A percentile compares a stretch with the other conserved stretches of the same genome.
Conservation (phyloP, 2,888 invertebrate genomes). For the Cheilosia vulpina region DNA sequence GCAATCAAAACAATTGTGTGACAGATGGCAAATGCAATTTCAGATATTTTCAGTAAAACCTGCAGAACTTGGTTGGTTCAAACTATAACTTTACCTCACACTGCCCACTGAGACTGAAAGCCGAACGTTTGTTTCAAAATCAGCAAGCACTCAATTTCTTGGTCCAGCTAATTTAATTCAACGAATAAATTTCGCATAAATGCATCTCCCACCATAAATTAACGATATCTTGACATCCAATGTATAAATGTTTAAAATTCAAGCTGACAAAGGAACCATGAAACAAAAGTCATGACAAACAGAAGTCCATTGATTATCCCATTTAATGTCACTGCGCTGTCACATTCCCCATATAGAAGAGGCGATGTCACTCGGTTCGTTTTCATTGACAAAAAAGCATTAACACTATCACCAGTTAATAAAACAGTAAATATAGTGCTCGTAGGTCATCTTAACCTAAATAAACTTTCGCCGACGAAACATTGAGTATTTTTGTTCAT, state of each 20-base stretch:
- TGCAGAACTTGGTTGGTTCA: too few species aligned
- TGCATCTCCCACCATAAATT: too few species aligned
- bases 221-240: not conserved
- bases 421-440: constrained; percentile 13
- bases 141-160: too few species aligned
- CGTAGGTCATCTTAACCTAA: constrained; percentile 23
- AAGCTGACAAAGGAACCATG: not conserved
- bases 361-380: constrained; percentile 2
- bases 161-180: too few species aligned
- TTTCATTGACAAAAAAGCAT: constrained; percentile 33
- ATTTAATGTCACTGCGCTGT: constrained; percentile 26
- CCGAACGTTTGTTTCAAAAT: too few species aligned
- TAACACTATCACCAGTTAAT: constrained; percentile 4
- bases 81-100: too few species aligned
- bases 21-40: too few species aligned
- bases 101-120: too few species aligned
- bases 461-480: constrained; percentile 7
- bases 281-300: constrained; percentile 30
- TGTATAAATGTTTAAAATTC: not conserved
- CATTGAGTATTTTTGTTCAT: constrained; percentile 12
- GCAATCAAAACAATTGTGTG: too few species aligned
- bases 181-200: too few species aligned
- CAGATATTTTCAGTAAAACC: too few species aligned
- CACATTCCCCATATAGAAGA: not conserved
- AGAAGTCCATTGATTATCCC: constrained; percentile 21